Evolutionary conservation across 2,797 vertebrate species (phyloP), one percentile per base, ranked within the genome.

Genomic region (Sorex maritimensis): DNA sequence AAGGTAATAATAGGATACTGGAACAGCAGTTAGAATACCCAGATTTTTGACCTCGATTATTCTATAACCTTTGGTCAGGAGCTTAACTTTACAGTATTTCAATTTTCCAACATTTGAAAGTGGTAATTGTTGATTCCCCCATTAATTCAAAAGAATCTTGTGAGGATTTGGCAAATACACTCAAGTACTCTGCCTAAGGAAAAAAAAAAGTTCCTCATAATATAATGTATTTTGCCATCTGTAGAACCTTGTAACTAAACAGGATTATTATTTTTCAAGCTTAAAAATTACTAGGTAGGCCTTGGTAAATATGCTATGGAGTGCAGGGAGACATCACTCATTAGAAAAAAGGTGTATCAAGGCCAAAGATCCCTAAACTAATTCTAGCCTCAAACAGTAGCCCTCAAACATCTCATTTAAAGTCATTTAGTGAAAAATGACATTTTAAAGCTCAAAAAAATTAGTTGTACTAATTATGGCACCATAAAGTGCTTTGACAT

Each of bases 401-500:
- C 49, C 49, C n/a, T 80, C 58, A 84, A 90, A 91, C 15, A 61
- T 67, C 81, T 93, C 52, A 44, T 86, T 73, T 93, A 90, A 90
- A 92, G 34, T 78, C 87, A 75, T 55, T 91, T 87, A 93, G 49
- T 94, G 63, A 88, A 95, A 93, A 95, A 85, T 86, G 78, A 78
- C 52, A 95, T 86, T 93, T 91, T 83, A 93, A 89, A 91, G 55
- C 79, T 80, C 5, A 63, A 94, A 93, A 92, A 89, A 90, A 26
- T 89, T 81, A 73, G 86, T 28, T 81, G 74, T 92, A 82, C 68
- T 92, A 96, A 92, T 85, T 92, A 90, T 86, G 92, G 67, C 79
- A 97, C n/a, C 79, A 85, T 67, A 83, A 96, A 93, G 91, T 94
- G 69, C 93, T 93, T 6, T 96, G 92, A 95, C 94, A 79, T 90